Evolutionary conservation across 1,140 invertebrate genomes (phyloP).

Genomic region (Drosophila bipectinata): DNA sequence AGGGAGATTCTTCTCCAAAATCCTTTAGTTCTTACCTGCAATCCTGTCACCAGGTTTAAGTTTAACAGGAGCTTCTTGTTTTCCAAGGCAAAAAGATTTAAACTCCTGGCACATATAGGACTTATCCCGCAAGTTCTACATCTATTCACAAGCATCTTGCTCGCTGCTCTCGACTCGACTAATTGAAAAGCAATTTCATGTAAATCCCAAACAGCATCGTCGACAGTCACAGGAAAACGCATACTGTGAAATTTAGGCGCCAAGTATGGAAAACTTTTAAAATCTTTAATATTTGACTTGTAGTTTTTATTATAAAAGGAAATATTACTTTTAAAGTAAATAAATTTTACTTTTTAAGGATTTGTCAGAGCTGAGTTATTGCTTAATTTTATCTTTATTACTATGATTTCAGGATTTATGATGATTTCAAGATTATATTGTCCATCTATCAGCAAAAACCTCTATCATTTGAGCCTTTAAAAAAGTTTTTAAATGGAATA

Average conservation of each 20-base stretch:
- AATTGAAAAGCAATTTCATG: constrained; percentile 24
- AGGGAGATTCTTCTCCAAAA: background rate
- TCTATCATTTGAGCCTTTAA: too few species aligned
- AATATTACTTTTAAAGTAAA: too few species aligned
- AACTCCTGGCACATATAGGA: constrained; percentile 28
- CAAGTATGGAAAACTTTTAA: background rate
- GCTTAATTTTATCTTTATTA: too few species aligned
- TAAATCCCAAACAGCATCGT: constrained; percentile 8
- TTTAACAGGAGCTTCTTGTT: constrained; percentile 47
- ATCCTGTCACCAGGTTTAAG: constrained; percentile 48
- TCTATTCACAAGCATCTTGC: constrained; percentile 42
- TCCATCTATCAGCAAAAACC: too few species aligned
- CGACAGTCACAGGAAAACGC: constrained; percentile 32
- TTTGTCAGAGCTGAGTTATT: too few species aligned
- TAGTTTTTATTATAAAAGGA: too few species aligned
- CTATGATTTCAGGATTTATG: too few species aligned
- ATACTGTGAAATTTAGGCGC: background rate
- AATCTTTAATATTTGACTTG: background rate
- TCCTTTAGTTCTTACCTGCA: constrained; percentile 24
- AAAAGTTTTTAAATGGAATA: too few species aligned
- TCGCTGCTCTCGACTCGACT: background rate
- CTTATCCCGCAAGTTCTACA: constrained; percentile 55
- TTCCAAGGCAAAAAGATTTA: constrained; percentile 45
- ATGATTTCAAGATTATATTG: too few species aligned
- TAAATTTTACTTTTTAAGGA: too few species aligned